Conservation (phyloP, 2,888 invertebrate genomes). For the Drosophila testacea region DNA sequence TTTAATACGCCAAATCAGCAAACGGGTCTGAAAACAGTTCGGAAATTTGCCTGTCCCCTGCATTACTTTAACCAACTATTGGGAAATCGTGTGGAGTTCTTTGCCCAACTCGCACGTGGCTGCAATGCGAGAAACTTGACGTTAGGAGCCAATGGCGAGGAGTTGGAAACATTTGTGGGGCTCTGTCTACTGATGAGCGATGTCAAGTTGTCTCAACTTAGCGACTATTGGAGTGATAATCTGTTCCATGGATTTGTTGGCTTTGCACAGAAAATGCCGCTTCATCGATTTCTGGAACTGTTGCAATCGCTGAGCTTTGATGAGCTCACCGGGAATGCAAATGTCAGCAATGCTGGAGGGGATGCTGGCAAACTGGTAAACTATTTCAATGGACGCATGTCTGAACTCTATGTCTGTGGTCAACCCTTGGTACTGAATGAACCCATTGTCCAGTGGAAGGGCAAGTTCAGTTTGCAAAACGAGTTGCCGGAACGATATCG, state of each 20-base stretch:
- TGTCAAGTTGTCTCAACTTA: constrained; percentile 51
- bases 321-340: constrained; percentile 13
- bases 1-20: constrained; percentile 46
- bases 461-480: constrained; percentile 49
- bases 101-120: constrained; percentile 48
- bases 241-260: constrained; percentile 60
- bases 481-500: constrained; percentile 63
- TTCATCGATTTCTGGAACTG: constrained; percentile 56
- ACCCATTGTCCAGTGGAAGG: constrained; percentile 68
- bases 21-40: constrained; percentile 39
- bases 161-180: constrained; percentile 66
- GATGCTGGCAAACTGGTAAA: constrained; percentile 44
- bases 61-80: constrained; percentile 63
- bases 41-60: constrained; percentile 39
- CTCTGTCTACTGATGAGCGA: constrained; percentile 65
- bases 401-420: constrained; percentile 60
- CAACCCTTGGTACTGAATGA: constrained; percentile 72
- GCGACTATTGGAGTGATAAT: constrained; percentile 64
- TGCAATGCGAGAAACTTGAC: constrained; percentile 35
- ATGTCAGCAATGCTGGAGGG: constrained; percentile 5
- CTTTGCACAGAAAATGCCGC: constrained; percentile 56
- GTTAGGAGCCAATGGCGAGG: constrained; percentile 38
- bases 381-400: constrained; percentile 68
- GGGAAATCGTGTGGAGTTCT: constrained; percentile 54
- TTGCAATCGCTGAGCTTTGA: constrained; percentile 61